Evolutionary conservation across 2,888 invertebrate genomes (phyloP), one percentile per base, ranked within the genome.

Genomic region (Idaea biselata): DNA sequence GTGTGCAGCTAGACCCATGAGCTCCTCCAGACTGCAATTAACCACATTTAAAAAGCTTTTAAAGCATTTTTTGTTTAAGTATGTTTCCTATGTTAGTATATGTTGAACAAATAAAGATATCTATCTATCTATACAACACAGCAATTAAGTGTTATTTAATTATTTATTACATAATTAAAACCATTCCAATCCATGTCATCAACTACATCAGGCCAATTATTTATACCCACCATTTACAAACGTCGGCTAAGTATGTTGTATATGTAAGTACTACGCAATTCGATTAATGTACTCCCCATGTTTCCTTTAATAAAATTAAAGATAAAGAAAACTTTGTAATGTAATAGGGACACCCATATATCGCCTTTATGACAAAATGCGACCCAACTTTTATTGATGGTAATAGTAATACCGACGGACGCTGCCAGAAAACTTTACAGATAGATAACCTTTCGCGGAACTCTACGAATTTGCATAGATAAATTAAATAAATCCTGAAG

Each of bases 301-400:
- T 44, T 7, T 44, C 44, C 44, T 11, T 32, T n/a, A 32, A 32
- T 32, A 32, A 32, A 32, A 32, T 32, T 11, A 32, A 44, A 44
- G 44, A 44, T 44, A 44, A 44, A 44, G 44, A 44, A 44, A 44
- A 44, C 44, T 44, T 44, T 44, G 44, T 44, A 11, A 44, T 44
- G 44, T 44, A 44, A 44, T 44, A 44, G 44, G 44, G 44, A 44
- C 14, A 44, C 11, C 44, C 44, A 44, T 44, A 44, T 44, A 44
- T 44, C 44, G 44, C 2, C 44, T 44, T 14, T 44, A 44, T 44
- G 44, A 44, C 44, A 44, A 44, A 44, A 44, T 44, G 44, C 44
- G 44, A 44, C 44, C 44, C 44, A 44, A 44, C 44, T 44, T 44
- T 44, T 44, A 44, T 44, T 44, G 44, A 44, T 44, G 44, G 44